These are phyloP conservation scores for Drosophila anomalipes DNA, from an alignment of 2,888 invertebrate genomes.

Conservation along the genomic window DNA sequence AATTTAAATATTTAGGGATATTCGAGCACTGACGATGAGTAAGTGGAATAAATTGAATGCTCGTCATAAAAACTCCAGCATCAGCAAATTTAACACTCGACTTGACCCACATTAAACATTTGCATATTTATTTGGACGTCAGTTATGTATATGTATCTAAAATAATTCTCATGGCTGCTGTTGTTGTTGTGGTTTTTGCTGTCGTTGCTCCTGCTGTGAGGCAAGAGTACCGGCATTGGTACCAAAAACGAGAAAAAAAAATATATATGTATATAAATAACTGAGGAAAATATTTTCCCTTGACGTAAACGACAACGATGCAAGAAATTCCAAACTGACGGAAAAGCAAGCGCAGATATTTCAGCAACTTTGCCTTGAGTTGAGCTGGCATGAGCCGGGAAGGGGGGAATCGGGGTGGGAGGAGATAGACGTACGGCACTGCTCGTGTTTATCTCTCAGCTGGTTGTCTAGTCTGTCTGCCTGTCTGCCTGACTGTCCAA, in stretches of 20 bases:
- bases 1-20: slow-evolving; percentile 22
- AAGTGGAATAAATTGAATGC: neutral
- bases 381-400: neutral
- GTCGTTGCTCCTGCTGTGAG: slow-evolving; percentile 17
- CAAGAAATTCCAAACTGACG: slow-evolving; percentile 78
- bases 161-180: slow-evolving; percentile 27
- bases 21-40: neutral
- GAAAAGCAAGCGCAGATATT: slow-evolving; percentile 75
- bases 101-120: slow-evolving; percentile 69
- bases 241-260: slow-evolving; percentile 22
- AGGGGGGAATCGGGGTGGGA: neutral
- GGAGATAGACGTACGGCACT: slow-evolving; percentile 1
- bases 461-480: slow-evolving; percentile 10
- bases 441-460: slow-evolving; percentile 56
- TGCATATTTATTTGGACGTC: slow-evolving; percentile 58
- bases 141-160: slow-evolving; percentile 47
- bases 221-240: slow-evolving; percentile 7
- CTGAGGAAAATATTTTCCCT: slow-evolving; percentile 59
- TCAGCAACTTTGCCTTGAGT: slow-evolving; percentile 62
- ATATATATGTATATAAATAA: neutral
- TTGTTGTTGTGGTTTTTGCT: slow-evolving; percentile 18
- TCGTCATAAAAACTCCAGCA: slow-evolving; percentile 18
- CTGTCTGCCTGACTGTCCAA: slow-evolving; percentile 21
- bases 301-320: slow-evolving; percentile 66
- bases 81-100: slow-evolving; percentile 39